phyloP scores from a whole-genome alignment of 2,888 invertebrate species.

The Craniophora ligustri region DNA sequence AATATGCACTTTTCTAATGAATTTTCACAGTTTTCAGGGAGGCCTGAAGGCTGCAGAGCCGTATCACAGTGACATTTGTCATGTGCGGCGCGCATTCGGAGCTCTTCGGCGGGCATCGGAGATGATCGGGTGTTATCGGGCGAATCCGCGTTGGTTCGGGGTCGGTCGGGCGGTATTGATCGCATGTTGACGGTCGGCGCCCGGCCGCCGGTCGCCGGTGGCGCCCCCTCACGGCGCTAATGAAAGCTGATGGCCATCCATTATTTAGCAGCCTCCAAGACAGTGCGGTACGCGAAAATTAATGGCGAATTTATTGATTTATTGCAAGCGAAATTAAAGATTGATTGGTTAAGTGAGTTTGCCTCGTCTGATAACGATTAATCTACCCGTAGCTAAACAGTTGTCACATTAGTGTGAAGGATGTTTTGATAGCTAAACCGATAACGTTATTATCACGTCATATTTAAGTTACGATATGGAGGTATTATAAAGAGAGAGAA shows the following conservation, averaged over 20 bases:
- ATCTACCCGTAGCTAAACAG: slow-evolving; percentile 41
- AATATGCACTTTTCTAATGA: slow-evolving; percentile 65
- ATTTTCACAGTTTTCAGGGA: slow-evolving; percentile 79
- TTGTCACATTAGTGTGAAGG: slow-evolving; percentile 33
- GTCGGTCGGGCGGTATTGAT: slow-evolving; percentile 74
- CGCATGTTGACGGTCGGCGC: slow-evolving; percentile 71
- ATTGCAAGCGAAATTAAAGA: slow-evolving; percentile 82
- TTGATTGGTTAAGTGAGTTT: slow-evolving; percentile 74
- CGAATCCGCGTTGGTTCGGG: slow-evolving; percentile 46
- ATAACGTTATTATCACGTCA: slow-evolving; percentile 14
- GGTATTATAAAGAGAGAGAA: no score
- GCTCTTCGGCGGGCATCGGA: slow-evolving; percentile 62
- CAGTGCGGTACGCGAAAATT: slow-evolving; percentile 80
- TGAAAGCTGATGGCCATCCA: slow-evolving; percentile 85
- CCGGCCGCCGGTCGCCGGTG: slow-evolving; percentile 82
- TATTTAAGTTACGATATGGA: no score
- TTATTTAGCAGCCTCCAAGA: slow-evolving; percentile 85
- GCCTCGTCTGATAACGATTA: slow-evolving; percentile 47
- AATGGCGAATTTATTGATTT: slow-evolving; percentile 86
- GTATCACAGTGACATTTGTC: slow-evolving; percentile 84
- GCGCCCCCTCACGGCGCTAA: slow-evolving; percentile 82
- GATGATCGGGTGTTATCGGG: slow-evolving; percentile 61
- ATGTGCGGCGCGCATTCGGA: slow-evolving; percentile 74
- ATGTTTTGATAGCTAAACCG: slow-evolving; percentile 14
- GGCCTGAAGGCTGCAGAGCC: slow-evolving; percentile 81